Percentiles rank a stretch among this genome's conserved stretches.
Evolutionary conservation across 2,113 vertebrate species (phyloP).

Genomic region (Lagopus leucura): DNA sequence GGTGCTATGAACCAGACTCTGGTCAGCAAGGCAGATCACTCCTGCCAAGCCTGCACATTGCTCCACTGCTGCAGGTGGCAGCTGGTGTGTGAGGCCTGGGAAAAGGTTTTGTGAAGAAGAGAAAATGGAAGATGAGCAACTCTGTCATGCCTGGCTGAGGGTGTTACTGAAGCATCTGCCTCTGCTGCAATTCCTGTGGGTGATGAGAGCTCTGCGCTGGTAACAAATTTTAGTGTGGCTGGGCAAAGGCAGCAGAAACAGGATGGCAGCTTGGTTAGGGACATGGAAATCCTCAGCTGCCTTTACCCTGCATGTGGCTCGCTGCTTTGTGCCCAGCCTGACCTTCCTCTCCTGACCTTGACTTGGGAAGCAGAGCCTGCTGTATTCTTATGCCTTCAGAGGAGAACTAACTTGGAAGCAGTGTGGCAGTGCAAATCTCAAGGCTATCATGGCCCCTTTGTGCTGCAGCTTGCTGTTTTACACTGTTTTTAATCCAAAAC

Average conservation of each 20-base stretch:
- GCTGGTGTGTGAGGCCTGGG: neutral
- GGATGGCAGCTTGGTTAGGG: neutral
- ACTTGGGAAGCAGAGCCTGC: neutral
- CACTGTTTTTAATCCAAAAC: neutral
- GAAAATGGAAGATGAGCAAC: neutral
- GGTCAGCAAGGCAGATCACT: neutral
- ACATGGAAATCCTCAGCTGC: neutral
- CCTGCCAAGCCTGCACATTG: neutral
- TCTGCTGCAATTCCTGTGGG: neutral
- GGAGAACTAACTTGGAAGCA: fast-evolving
- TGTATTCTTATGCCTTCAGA: neutral
- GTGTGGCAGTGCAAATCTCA: neutral
- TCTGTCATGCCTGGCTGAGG: neutral
- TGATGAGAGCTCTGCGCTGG: neutral
- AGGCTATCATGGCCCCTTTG: neutral
- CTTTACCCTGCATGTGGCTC: neutral
- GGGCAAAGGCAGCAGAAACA: neutral
- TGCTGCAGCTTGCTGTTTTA: neutral
- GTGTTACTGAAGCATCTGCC: neutral
- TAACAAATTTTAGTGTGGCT: neutral
- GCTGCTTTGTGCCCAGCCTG: neutral
- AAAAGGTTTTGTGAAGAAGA: neutral
- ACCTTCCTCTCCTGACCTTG: neutral
- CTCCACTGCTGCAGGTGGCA: neutral
- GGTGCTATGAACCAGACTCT: neutral